phyloP scores from a whole-genome alignment of 2,797 vertebrate genomes.

The Macropodus opercularis region DNA sequence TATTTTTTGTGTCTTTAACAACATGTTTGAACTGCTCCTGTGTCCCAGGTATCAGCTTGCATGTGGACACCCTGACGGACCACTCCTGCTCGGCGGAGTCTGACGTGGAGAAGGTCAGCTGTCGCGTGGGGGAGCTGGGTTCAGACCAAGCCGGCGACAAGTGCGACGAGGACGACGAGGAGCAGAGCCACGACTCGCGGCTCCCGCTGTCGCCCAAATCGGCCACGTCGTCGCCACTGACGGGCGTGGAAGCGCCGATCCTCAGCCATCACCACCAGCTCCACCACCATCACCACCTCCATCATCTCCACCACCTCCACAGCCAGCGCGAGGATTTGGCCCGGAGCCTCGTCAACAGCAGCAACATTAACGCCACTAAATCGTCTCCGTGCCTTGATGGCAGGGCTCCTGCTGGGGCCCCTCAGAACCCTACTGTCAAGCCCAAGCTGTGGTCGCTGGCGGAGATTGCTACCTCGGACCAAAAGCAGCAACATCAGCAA shows the following conservation, averaged over 20 bases:
- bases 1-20: not conserved
- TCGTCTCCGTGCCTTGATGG: slow-evolving; percentile 71
- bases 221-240: slow-evolving; percentile 89
- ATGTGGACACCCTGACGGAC: slow-evolving; percentile 95
- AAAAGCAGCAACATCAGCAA: slow-evolving; percentile 82
- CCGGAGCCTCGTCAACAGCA: slow-evolving; percentile 60
- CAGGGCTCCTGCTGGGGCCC: slow-evolving; percentile 76
- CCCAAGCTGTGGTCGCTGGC: slow-evolving; percentile 98
- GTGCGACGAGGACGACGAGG: slow-evolving; percentile 81
- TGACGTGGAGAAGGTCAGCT: slow-evolving; percentile 90
- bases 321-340: slow-evolving; percentile 84
- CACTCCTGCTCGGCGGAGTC: slow-evolving; percentile 96
- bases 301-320: slow-evolving; percentile 77
- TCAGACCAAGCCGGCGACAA: slow-evolving; percentile 88
- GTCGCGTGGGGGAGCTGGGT: slow-evolving; percentile 81
- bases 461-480: slow-evolving; percentile 98
- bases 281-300: slow-evolving; percentile 73
- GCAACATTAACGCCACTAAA: slow-evolving; percentile 58
- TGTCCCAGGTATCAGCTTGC: slow-evolving; percentile 90
- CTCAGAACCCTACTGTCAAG: slow-evolving; percentile 86
- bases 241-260: slow-evolving; percentile 88
- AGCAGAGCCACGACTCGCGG: slow-evolving; percentile 73
- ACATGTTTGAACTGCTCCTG: not conserved
- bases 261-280: slow-evolving; percentile 80
- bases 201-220: slow-evolving; percentile 82